phyloP scores from a whole-genome alignment of 2,797 vertebrate genomes.

The Eulemur coronatus region DNA sequence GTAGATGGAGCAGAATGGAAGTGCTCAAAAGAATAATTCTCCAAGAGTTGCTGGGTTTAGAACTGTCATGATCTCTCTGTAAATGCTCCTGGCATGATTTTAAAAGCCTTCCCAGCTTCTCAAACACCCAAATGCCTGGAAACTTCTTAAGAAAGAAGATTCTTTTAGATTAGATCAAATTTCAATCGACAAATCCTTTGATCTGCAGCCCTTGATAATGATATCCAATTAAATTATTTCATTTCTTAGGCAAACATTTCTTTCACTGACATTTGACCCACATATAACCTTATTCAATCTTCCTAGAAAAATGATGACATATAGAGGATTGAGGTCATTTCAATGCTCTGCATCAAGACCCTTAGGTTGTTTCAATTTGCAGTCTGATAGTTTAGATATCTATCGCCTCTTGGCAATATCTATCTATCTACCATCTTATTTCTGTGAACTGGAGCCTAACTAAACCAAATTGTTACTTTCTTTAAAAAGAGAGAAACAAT shows the following conservation, averaged over 20 bases:
- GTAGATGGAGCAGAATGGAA: not conserved
- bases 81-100: not conserved
- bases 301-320: not conserved
- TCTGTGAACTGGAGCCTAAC: not conserved
- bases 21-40: not conserved
- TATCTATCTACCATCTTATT: constrained; percentile 24
- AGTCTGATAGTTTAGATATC: not conserved
- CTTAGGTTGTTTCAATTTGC: constrained; percentile 41
- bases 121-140: constrained; percentile 1
- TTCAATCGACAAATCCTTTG: not conserved
- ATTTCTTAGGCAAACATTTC: constrained; percentile 37
- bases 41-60: not conserved
- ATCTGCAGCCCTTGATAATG: not conserved
- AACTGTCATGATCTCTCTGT: not conserved
- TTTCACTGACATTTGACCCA: constrained; percentile 20
- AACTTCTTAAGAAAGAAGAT: not conserved
- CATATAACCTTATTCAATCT: not conserved
- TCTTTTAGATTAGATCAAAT: constrained; percentile 46
- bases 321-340: constrained; percentile 15
- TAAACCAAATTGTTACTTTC: constrained; percentile 46
- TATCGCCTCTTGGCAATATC: constrained; percentile 38
- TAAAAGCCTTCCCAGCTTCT: constrained; percentile 19
- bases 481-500: constrained; percentile 1
- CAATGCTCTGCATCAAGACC: not conserved
- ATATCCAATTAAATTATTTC: constrained; percentile 53